These are phyloP conservation scores for Psittacula echo DNA, from an alignment of 2,797 vertebrate species.

Conservation along the genomic window DNA sequence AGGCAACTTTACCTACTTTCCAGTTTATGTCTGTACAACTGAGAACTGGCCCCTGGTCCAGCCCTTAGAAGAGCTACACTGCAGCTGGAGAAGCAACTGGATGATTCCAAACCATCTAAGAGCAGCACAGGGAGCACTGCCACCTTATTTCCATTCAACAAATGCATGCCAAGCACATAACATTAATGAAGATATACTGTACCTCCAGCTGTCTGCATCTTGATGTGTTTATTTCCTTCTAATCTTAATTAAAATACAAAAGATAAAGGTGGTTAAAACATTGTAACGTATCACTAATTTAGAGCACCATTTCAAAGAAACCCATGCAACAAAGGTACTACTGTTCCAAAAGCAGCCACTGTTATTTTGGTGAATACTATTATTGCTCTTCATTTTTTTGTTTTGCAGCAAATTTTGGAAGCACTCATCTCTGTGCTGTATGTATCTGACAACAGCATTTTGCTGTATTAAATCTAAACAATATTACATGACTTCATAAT, in stretches of 20 bases:
- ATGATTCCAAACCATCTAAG: neutral
- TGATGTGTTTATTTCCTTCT: constrained; percentile 63
- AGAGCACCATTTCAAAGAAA: neutral
- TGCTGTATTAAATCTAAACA: constrained; percentile 11
- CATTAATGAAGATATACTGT: constrained; percentile 48
- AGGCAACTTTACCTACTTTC: neutral
- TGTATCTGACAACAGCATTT: neutral
- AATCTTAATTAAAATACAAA: constrained; percentile 76
- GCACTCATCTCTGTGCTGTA: neutral
- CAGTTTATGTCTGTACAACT: neutral
- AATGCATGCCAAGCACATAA: neutral
- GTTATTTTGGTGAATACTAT: neutral
- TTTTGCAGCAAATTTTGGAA: constrained; percentile 12
- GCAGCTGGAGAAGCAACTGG: neutral
- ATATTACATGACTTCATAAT: constrained; percentile 1
- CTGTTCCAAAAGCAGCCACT: neutral
- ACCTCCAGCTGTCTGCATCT: constrained; percentile 68
- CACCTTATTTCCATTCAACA: neutral
- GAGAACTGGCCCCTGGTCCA: neutral
- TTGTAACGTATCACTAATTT: neutral
- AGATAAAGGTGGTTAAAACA: constrained; percentile 29
- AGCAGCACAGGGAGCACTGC: neutral
- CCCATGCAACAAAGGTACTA: neutral
- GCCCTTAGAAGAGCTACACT: neutral
- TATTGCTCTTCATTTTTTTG: neutral